Percentiles rank a stretch among this genome's conserved stretches.
Evolutionary conservation across 2,888 invertebrate species (phyloP).

Genomic region (Monochamus alternatus): DNA sequence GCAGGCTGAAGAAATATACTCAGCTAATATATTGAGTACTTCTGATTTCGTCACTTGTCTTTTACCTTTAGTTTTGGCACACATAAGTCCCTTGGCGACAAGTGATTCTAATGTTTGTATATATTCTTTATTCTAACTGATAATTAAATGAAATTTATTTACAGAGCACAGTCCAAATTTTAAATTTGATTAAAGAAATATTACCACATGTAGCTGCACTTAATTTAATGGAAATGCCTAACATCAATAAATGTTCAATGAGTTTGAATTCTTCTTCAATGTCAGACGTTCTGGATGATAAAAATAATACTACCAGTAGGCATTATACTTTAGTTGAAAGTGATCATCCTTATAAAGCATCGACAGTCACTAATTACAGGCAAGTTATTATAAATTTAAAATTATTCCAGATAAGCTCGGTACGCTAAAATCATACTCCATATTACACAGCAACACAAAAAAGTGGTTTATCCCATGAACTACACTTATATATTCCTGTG

Average conservation of each 20-base stretch:
- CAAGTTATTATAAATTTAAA: slow-evolving; percentile 63
- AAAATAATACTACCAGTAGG: slow-evolving; percentile 81
- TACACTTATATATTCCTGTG: too few relatives aligned
- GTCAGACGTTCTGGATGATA: slow-evolving; percentile 59
- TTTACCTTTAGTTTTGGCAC: slow-evolving; percentile 88
- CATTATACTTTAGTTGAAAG: slow-evolving; percentile 95
- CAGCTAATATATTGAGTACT: slow-evolving; percentile 74
- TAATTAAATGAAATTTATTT: slow-evolving; percentile 55
- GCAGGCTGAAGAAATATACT: slow-evolving; percentile 76
- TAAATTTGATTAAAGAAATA: slow-evolving; percentile 89
- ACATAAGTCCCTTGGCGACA: slow-evolving; percentile 85
- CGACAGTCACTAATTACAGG: slow-evolving; percentile 88
- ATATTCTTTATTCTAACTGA: neutral
- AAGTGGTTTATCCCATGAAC: too few relatives aligned
- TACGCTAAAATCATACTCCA: too few relatives aligned
- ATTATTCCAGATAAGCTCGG: neutral
- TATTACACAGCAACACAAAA: too few relatives aligned
- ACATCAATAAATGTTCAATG: slow-evolving; percentile 61
- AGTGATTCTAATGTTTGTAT: slow-evolving; percentile 85
- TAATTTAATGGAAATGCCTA: slow-evolving; percentile 76
- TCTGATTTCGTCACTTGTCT: slow-evolving; percentile 81
- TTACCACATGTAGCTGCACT: slow-evolving; percentile 91
- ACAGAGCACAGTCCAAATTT: slow-evolving; percentile 88
- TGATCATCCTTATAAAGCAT: slow-evolving; percentile 96
- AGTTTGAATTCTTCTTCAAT: slow-evolving; percentile 60